Conservation (phyloP, 2,888 invertebrate genomes). For the Abrostola tripartita region DNA sequence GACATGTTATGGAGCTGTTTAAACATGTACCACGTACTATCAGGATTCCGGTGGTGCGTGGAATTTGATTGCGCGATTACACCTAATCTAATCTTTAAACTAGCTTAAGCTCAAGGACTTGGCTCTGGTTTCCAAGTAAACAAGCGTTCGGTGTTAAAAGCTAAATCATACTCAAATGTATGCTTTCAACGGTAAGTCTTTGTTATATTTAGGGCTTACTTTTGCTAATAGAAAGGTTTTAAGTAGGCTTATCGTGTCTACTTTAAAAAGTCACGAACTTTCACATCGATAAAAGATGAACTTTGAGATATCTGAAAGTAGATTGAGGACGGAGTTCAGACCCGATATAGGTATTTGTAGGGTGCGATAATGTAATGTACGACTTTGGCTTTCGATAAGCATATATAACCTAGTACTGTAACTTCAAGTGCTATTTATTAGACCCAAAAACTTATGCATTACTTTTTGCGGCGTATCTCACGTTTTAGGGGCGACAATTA, state of each 20-base stretch:
- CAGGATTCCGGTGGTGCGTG: slow-evolving; percentile 16
- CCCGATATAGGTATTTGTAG: too few relatives aligned
- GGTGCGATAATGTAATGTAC: neutral
- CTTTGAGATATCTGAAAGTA: neutral
- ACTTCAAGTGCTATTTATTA: neutral
- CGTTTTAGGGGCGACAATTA: neutral
- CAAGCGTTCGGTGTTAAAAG: slow-evolving; percentile 12
- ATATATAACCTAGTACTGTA: neutral
- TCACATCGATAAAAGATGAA: neutral
- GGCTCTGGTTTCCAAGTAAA: slow-evolving; percentile 25
- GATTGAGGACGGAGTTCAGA: neutral
- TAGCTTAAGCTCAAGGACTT: slow-evolving; percentile 29
- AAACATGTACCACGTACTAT: slow-evolving; percentile 16
- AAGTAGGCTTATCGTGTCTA: neutral
- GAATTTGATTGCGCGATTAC: slow-evolving; percentile 33
- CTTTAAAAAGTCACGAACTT: neutral
- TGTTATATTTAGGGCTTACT: slow-evolving; percentile 8
- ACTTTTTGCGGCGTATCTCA: neutral
- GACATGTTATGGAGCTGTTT: slow-evolving; percentile 40
- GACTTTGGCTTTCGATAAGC: neutral
- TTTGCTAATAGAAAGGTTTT: slow-evolving; percentile 27
- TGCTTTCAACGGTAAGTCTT: slow-evolving; percentile 5
- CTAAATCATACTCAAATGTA: slow-evolving; percentile 4
- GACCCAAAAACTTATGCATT: neutral
- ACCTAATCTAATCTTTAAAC: slow-evolving; percentile 39